Percentiles rank a stretch among this genome's conserved stretches.
phyloP scores from a whole-genome alignment of 2,797 vertebrate species.

The Pelobates cultripes region DNA sequence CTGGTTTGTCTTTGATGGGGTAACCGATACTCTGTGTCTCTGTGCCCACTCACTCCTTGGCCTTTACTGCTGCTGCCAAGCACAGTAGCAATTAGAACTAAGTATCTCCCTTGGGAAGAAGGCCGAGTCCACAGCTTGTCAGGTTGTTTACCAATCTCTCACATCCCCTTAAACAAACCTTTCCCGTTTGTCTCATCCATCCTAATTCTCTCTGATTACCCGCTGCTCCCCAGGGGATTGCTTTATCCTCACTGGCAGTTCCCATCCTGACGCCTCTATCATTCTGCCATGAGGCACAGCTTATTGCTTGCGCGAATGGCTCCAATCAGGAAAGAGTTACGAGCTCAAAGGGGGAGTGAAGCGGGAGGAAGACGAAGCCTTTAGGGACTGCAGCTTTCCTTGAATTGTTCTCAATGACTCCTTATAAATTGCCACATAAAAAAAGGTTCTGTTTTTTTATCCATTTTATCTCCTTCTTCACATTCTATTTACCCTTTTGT shows the following conservation, averaged over 20 bases:
- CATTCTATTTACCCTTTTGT: constrained; percentile 29
- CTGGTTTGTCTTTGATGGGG: neutral
- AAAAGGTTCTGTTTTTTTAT: constrained; percentile 37
- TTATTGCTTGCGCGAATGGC: constrained; percentile 50
- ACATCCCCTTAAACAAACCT: constrained; percentile 56
- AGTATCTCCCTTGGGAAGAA: constrained; percentile 20
- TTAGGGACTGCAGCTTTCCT: constrained; percentile 44
- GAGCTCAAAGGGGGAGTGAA: constrained; percentile 3
- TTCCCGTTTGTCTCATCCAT: constrained; percentile 53
- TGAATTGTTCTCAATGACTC: constrained; percentile 51
- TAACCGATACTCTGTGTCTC: neutral
- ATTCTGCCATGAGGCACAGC: constrained; percentile 50
- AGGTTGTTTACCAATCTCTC: constrained; percentile 52
- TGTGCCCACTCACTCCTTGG: constrained; percentile 14
- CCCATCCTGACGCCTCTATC: constrained; percentile 50
- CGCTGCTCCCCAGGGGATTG: constrained; percentile 35
- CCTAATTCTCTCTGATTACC: constrained; percentile 56
- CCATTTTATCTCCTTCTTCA: constrained; percentile 38
- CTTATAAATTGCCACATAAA: constrained; percentile 49
- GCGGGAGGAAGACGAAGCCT: constrained; percentile 37
- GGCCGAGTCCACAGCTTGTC: constrained; percentile 29
- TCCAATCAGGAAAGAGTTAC: constrained; percentile 51
- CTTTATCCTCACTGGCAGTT: constrained; percentile 55
- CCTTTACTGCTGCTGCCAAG: constrained; percentile 20
- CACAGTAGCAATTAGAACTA: constrained; percentile 32